phyloP scores from a whole-genome alignment of 2,888 invertebrate genomes.

The Zygaena filipendulae region DNA sequence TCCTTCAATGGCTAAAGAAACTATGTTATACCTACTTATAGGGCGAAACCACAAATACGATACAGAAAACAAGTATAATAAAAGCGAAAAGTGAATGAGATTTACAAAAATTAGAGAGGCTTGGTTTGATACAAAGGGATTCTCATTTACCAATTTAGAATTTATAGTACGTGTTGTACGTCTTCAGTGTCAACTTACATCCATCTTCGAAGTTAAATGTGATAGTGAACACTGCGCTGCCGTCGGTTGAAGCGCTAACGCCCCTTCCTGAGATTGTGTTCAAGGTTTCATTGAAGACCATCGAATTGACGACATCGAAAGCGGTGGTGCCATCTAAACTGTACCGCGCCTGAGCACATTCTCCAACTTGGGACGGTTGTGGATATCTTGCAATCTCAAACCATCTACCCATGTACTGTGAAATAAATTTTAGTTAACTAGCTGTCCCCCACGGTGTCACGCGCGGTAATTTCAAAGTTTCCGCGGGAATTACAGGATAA shows the following conservation, averaged over 20 bases:
- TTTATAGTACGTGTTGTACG: neutral
- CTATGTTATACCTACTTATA: too few species aligned
- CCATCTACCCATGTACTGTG: constrained; percentile 62
- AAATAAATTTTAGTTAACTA: constrained; percentile 11
- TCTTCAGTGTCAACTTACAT: constrained; percentile 33
- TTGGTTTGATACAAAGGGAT: too few species aligned
- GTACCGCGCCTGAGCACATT: constrained; percentile 71
- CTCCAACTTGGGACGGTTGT: constrained; percentile 66
- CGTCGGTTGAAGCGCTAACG: constrained; percentile 40
- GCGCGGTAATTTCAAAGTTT: too few species aligned
- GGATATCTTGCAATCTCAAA: constrained; percentile 73
- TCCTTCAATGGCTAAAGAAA: too few species aligned
- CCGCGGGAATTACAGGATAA: too few species aligned
- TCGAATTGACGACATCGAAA: constrained; percentile 27
- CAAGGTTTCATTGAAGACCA: constrained; percentile 45
- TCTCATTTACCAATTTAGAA: too few species aligned
- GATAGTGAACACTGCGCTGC: constrained; percentile 62
- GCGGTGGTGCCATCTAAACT: constrained; percentile 20
- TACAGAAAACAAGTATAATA: too few species aligned
- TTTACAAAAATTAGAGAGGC: too few species aligned
- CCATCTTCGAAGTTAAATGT: constrained; percentile 58
- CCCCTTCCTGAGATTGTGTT: constrained; percentile 60
- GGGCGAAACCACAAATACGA: too few species aligned
- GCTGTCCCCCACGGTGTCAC: too few species aligned
- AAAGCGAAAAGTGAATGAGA: too few species aligned